A percentile compares a stretch with the other conserved stretches of the same genome.
Conservation (phyloP, 2,797 vertebrate genomes). For the Neopelma chrysocephalum region DNA sequence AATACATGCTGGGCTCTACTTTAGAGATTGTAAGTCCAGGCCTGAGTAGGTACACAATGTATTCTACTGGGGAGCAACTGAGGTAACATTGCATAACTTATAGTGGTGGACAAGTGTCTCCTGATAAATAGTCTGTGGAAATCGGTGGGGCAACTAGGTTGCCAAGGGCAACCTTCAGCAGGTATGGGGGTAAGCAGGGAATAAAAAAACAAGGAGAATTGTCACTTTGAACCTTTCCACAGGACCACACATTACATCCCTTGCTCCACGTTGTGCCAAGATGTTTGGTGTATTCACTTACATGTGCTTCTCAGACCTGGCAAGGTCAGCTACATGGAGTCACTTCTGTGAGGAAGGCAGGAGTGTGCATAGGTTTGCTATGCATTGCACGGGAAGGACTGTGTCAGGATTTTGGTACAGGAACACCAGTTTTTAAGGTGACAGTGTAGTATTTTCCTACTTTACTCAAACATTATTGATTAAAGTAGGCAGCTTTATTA, state of each 20-base stretch:
- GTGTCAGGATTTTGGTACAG: not conserved
- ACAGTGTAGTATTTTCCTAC: not conserved
- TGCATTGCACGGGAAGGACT: not conserved
- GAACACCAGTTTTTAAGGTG: not conserved
- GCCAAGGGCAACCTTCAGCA: not conserved
- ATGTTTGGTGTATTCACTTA: not conserved
- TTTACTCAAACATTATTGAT: not conserved
- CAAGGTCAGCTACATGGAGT: not conserved
- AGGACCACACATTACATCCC: not conserved
- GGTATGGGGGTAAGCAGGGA: not conserved
- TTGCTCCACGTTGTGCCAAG: not conserved
- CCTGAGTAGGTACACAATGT: not conserved
- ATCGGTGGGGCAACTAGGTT: not conserved
- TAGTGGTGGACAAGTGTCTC: not conserved
- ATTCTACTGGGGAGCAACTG: not conserved
- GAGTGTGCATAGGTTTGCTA: not conserved
- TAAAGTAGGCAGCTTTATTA: not conserved
- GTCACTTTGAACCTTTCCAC: not conserved
- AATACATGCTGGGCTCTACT: not conserved
- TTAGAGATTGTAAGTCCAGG: not conserved
- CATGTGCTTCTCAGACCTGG: not conserved
- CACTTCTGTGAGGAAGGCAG: not conserved
- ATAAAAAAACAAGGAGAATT: not conserved
- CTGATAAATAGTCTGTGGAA: not conserved
- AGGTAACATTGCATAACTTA: not conserved